phyloP scores from a whole-genome alignment of 2,113 vertebrate genomes.

The Pontoporia blainvillei region DNA sequence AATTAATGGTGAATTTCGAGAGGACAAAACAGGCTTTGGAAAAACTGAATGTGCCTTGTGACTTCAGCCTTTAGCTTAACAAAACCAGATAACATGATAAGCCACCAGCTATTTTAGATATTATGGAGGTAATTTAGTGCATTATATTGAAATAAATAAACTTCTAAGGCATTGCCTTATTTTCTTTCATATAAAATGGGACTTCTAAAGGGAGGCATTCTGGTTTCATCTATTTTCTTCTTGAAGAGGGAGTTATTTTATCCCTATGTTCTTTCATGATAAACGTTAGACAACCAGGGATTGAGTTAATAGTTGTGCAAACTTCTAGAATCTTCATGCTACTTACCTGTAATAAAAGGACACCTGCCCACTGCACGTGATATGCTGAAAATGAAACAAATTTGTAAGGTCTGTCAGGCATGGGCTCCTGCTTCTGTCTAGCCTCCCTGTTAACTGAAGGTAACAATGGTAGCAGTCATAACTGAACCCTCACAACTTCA shows the following conservation, averaged over 20 bases:
- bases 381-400: neutral
- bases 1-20: neutral
- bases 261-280: neutral
- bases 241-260: neutral
- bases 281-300: neutral
- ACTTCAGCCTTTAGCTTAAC: neutral
- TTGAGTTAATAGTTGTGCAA: neutral
- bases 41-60: neutral
- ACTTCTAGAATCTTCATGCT: neutral
- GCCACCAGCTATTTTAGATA: neutral
- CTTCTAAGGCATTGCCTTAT: neutral
- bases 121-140: neutral
- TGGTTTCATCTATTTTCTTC: neutral
- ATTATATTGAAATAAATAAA: neutral
- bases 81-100: neutral
- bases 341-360: neutral
- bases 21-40: neutral
- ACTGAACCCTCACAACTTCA: neutral
- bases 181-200: neutral
- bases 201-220: neutral
- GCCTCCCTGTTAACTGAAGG: neutral
- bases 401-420: neutral
- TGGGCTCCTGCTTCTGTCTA: neutral
- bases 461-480: neutral
- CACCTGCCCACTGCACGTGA: neutral